Percentiles rank a stretch among this genome's conserved stretches.
These are phyloP conservation scores for Bombyx mandarina DNA, from an alignment of 1,140 invertebrate species.

Conservation along the genomic window DNA sequence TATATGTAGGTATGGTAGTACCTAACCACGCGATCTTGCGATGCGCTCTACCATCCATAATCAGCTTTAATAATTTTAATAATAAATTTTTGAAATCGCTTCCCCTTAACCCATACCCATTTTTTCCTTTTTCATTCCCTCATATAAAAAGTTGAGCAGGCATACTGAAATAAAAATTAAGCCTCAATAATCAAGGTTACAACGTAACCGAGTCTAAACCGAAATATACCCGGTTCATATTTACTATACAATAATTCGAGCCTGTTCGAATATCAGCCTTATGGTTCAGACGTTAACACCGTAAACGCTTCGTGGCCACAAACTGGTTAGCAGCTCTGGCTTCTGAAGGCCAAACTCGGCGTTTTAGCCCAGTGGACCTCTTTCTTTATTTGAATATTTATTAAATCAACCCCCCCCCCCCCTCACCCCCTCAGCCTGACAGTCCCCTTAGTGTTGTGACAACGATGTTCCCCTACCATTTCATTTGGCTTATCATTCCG, in stretches of 20 bases:
- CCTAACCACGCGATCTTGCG: too few species aligned
- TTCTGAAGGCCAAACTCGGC: slow-evolving; percentile 14
- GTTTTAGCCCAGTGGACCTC: slow-evolving; percentile 27
- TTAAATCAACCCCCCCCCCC: slow-evolving; percentile 32
- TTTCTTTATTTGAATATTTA: slow-evolving; percentile 46
- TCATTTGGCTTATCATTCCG: slow-evolving; percentile 18
- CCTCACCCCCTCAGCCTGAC: slow-evolving; percentile 18
- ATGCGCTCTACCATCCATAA: too few species aligned
- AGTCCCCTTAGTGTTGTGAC: slow-evolving; percentile 24
- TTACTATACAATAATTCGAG: background rate
- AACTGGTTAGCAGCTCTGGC: slow-evolving; percentile 7
- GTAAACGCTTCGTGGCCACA: slow-evolving; percentile 2
- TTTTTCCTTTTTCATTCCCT: too few species aligned
- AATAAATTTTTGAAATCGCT: too few species aligned
- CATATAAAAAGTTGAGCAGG: too few species aligned
- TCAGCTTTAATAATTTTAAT: too few species aligned
- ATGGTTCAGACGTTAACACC: background rate
- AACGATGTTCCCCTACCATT: slow-evolving; percentile 22
- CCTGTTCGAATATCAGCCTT: background rate
- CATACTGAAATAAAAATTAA: too few species aligned
- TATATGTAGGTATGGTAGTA: too few species aligned
- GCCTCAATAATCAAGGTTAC: too few species aligned
- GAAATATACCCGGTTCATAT: too few species aligned
- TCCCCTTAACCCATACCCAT: too few species aligned
- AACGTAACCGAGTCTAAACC: too few species aligned